Evolutionary conservation across 2,113 vertebrate genomes (phyloP), one percentile per base, ranked within the genome.

Genomic region (Spilogale gracilis): DNA sequence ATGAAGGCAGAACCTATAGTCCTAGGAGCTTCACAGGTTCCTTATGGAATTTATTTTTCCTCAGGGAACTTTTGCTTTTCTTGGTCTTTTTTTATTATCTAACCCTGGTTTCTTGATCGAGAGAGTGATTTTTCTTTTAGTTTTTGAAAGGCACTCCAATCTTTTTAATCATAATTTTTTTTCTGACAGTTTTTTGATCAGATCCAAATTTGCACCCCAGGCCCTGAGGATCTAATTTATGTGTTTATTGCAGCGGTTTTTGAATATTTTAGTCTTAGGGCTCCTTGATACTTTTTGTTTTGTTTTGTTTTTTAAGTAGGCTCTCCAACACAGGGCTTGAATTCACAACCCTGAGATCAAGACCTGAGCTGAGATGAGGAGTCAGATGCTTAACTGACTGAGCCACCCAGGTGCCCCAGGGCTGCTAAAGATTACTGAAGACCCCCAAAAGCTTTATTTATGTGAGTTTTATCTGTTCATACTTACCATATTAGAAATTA

Each of bases 171-270:
- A 94, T 58, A 94, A 38, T 45, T 73, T 43, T 74, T 97, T 97
- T 84, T 95, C 50, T 97, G 93, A 97, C 84, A 80, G 76, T n/a
- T 93, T 96, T 97, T 95, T 95, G 73, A 97, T 97, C 76, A 17
- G 56, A 80, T 97, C 61, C 76, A 96, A 45, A 94, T 94, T 94
- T 95, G 43, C 5, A 80, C 9, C 17, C 76, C 63, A 43, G 61
- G 56, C 16, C 8, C 56, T 74, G 71, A 67, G 54, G 86, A 96
- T 91, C 67, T 97, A 90, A 96, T 95, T 97, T 92, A 90, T 96
- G 43, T 90, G n/a, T 94, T 81, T 90, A 0, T 87, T 86, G 43
- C 16, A 96, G 67, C 48, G 58, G 16, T 56, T 74, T 54, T 87
- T n/a, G 90, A 89, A 50, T 2, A 91, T 71, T 82, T 97, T 71